These are phyloP conservation scores for Piezodorus guildinii DNA, from an alignment of 1,140 invertebrate species.

Conservation along the genomic window DNA sequence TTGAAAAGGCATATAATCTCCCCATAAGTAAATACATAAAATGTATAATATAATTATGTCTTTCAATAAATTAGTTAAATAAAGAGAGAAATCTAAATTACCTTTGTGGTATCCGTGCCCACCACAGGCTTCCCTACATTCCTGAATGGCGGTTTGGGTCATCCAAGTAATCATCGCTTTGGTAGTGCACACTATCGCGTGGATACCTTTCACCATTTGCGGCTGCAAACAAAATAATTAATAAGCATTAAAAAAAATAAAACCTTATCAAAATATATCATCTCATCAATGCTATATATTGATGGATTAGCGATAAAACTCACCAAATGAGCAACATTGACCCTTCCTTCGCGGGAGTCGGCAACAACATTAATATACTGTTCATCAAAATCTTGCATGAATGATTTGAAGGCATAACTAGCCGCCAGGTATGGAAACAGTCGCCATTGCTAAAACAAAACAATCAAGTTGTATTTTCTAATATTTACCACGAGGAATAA, in stretches of 20 bases:
- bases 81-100: slow-evolving; percentile 29
- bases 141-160: slow-evolving; percentile 70
- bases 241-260: too few relatives aligned
- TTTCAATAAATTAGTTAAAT: slow-evolving; percentile 21
- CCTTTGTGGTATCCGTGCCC: slow-evolving; percentile 69
- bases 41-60: too few relatives aligned
- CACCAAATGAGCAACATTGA: slow-evolving; percentile 43
- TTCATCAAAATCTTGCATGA: slow-evolving; percentile 42
- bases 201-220: slow-evolving; percentile 69
- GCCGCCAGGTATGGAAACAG: slow-evolving; percentile 77
- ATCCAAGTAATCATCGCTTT: slow-evolving; percentile 81
- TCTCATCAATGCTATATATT: too few relatives aligned
- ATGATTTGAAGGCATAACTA: slow-evolving; percentile 61
- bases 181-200: slow-evolving; percentile 74
- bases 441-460: slow-evolving; percentile 66
- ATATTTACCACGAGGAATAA: too few relatives aligned
- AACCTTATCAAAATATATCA: too few relatives aligned
- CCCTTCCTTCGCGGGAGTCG: slow-evolving; percentile 41
- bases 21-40: too few relatives aligned
- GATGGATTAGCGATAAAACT: slow-evolving; percentile 26
- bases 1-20: too few relatives aligned
- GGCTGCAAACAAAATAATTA: slow-evolving; percentile 36
- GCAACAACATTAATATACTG: slow-evolving; percentile 45
- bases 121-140: slow-evolving; percentile 79
- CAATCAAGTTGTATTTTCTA: too few relatives aligned